Evolutionary conservation across 2,113 vertebrate genomes (phyloP).

Genomic region (Cyrtonyx montezumae): DNA sequence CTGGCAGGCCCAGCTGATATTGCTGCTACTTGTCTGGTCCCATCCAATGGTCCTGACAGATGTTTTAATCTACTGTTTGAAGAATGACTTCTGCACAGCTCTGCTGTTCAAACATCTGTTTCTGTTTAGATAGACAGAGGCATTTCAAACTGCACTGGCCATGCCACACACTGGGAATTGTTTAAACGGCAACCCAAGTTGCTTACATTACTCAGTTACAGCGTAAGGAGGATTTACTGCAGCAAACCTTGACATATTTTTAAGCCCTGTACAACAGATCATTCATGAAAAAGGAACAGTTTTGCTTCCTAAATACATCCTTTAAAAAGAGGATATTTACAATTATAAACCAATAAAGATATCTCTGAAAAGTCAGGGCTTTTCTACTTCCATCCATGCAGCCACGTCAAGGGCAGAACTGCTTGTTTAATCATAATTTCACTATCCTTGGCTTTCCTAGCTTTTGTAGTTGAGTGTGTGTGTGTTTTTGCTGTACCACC

Average conservation of each 20-base stretch:
- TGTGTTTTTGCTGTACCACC: slow-evolving; percentile 42
- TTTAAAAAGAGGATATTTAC: slow-evolving; percentile 28
- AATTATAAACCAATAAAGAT: slow-evolving; percentile 30
- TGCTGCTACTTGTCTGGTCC: slow-evolving; percentile 46
- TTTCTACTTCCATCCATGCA: slow-evolving; percentile 1
- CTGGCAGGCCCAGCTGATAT: slow-evolving; percentile 75
- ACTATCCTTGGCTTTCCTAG: background rate
- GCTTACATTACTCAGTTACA: slow-evolving; percentile 72
- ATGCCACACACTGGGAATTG: slow-evolving; percentile 76
- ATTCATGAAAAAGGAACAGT: slow-evolving; percentile 33
- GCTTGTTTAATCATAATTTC: background rate
- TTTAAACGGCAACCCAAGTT: slow-evolving; percentile 65
- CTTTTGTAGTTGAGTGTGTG: background rate
- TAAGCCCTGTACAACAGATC: slow-evolving; percentile 72
- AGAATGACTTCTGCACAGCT: slow-evolving; percentile 72
- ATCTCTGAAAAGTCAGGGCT: slow-evolving; percentile 3
- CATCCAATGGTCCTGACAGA: slow-evolving; percentile 73
- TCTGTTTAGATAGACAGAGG: slow-evolving; percentile 80
- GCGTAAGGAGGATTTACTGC: slow-evolving; percentile 67
- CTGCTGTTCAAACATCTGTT: slow-evolving; percentile 78
- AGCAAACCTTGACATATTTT: slow-evolving; percentile 62
- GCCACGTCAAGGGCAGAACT: background rate
- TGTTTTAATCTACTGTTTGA: slow-evolving; percentile 82
- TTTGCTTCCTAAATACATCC: slow-evolving; percentile 59
- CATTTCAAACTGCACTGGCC: slow-evolving; percentile 72